Conservation (phyloP, 2,797 vertebrate genomes). For the Poecilia wingei region DNA sequence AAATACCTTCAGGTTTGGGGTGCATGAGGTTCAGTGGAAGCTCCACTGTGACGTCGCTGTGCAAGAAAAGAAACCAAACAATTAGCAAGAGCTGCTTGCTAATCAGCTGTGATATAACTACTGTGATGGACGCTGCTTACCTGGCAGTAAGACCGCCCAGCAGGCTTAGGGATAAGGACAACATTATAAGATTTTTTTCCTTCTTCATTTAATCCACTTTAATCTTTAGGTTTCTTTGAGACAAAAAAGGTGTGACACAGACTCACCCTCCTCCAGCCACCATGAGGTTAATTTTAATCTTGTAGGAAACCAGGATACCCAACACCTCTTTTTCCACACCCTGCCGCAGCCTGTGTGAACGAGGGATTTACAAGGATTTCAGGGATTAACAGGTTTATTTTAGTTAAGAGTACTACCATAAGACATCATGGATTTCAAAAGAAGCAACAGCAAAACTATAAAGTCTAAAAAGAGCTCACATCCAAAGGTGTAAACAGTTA, state of each 20-base stretch:
- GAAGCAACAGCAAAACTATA: neutral
- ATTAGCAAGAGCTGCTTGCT: conserved; percentile 20
- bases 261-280: conserved; percentile 89
- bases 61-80: conserved; percentile 37
- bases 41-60: conserved; percentile 88
- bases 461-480: neutral
- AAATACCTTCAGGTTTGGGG: conserved; percentile 86
- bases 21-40: conserved; percentile 90
- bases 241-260: neutral
- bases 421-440: neutral
- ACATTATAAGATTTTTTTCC: neutral
- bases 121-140: conserved; percentile 67
- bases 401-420: neutral
- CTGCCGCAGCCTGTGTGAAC: conserved; percentile 74
- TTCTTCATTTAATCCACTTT: neutral
- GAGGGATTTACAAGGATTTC: conserved; percentile 29
- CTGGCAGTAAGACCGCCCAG: conserved; percentile 90
- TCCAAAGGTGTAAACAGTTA: neutral
- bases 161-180: conserved; percentile 75
- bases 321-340: conserved; percentile 88
- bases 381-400: conserved; percentile 33
- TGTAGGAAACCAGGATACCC: conserved; percentile 94
- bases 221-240: neutral
- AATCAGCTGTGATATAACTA: neutral
- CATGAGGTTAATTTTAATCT: conserved; percentile 90